Conservation (phyloP, 2,888 invertebrate genomes). For the Dichetophora obliterata region DNA sequence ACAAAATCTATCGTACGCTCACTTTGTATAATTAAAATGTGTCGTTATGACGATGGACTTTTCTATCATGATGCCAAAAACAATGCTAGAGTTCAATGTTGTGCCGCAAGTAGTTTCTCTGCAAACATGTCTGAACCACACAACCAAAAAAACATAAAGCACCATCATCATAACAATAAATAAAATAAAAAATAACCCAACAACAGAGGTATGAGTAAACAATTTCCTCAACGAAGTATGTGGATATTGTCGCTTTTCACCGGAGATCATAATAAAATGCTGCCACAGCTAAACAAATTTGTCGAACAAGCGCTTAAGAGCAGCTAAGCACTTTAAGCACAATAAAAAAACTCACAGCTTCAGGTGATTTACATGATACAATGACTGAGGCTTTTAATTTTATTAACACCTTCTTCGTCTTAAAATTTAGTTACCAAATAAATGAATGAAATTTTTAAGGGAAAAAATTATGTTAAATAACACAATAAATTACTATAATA, state of each 20-base stretch:
- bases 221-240: not conserved
- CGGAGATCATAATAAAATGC: not conserved
- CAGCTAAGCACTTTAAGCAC: not conserved
- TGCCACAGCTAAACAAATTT: too few species aligned
- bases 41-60: not conserved
- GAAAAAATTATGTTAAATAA: not conserved
- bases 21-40: not conserved
- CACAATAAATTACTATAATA: too few species aligned
- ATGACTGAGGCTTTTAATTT: not conserved
- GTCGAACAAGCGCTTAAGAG: not conserved
- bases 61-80: not conserved
- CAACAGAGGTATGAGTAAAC: not conserved
- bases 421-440: slow-evolving; percentile 15
- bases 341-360: not conserved
- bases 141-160: not conserved
- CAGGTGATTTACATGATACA: not conserved
- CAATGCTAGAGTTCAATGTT: not conserved
- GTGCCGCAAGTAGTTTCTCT: not conserved
- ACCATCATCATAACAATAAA: not conserved
- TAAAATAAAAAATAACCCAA: not conserved
- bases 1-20: not conserved
- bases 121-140: not conserved
- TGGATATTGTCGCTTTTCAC: not conserved
- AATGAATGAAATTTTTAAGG: slow-evolving; percentile 22
- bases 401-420: slow-evolving; percentile 5